Evolutionary conservation across 1,140 invertebrate genomes (phyloP), one percentile per base, ranked within the genome.

Genomic region (Goniozus legneri): DNA sequence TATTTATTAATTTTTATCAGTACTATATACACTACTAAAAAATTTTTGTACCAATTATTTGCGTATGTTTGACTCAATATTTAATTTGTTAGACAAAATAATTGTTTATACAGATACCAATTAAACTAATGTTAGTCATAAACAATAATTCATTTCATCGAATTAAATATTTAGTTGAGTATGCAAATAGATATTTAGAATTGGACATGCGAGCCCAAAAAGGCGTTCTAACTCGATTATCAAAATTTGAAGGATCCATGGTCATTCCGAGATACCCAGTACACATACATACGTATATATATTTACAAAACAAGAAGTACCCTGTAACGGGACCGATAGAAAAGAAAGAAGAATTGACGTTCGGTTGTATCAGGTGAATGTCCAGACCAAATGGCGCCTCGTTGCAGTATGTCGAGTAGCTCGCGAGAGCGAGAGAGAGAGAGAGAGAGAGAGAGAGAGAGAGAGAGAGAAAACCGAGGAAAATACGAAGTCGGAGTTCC

Each of bases 321-420:
- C 10, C 24, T 27, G 24, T 10, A 10, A 27, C 24, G 24, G 10
- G 24, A 27, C 24, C n/a, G n/a, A 27, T 27, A 10, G 24, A 27
- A 27, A 27, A 6, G 4, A 27, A 6, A 6, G 24, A 27, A 10
- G 10, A 27, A 8, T 35, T 27, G 24, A 34, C 36, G 44, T 44
- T n/a, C 33, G 40, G 30, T 14, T 13, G 47, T 59, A 54, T 58
- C 55, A 21, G 44, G 47, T 59, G 54, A 59, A 59, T 33, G 55
- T 21, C 36, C 44, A 21, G 20, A 27, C 47, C 51, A 54, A 58
- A 58, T 47, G 54, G 51, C 51, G 55, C 38, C 51, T 35, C 30
- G 33, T 34, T 41, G 21, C 4, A 4, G 24, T 27, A 4, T 6
- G 24, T 27, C 4, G 4, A 27, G 24, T 4, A 27, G 24, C 24